Evolutionary conservation across 2,888 invertebrate genomes (phyloP), one percentile per base, ranked within the genome.

Genomic region (Taenaris catops): DNA sequence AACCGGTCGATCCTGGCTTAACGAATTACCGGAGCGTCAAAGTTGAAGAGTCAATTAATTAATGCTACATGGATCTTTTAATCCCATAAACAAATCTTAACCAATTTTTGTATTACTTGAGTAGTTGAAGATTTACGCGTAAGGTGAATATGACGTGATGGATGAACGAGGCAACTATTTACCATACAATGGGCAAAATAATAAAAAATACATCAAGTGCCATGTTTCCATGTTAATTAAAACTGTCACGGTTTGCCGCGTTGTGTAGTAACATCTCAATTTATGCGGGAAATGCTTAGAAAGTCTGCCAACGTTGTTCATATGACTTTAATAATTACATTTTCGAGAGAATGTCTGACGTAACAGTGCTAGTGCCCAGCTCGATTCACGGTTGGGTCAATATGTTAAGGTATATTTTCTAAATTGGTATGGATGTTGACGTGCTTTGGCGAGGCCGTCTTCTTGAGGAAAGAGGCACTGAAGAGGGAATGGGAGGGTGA

Each of bases 121-220:
- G 6, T 6, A 6, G 16, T 17, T 3, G 4, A 4, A 17, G 16
- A 17, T 17, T 1, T 14, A 14, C n/a, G n/a, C n/a, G n/a, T n/a
- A 4, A 14, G 5, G 26, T 36, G 29, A 84, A 83, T 83, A 83
- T 83, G 78, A 80, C 68, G 75, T 81, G 79, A 81, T 79, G 78
- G 79, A 81, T 79, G 73, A 72, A 71, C 66, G 64, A 68, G 59
- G 58, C 55, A 43, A 48, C 78, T 73, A 55, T 53, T 84, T 84
- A 79, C 65, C 83, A 84, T 83, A 84, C 84, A 84, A 84, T 84
- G 79, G 81, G 64, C 67, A 69, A 66, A 70, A 65, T 65, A 54
- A 51, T 71, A 74, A 59, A 68, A 68, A 65, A 58, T 59, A 50
- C 58, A 55, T 53, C 58, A 55, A 65, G 55, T 70, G 58, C 71